Evolutionary conservation across 2,888 invertebrate genomes (phyloP), one percentile per base, ranked within the genome.

Genomic region (Chrysina gloriosa): DNA sequence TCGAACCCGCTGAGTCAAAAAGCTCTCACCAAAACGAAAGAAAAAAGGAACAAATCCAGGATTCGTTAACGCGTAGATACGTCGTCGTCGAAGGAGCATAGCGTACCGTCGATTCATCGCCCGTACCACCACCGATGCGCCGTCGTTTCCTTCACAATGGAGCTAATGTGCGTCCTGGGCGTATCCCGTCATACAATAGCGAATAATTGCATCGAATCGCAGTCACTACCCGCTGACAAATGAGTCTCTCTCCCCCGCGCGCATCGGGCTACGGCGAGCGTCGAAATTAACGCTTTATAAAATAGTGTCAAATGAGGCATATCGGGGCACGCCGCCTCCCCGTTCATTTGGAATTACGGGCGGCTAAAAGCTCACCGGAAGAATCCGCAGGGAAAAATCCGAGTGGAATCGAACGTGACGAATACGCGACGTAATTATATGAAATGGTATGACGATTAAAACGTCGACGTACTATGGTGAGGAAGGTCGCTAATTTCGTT

Each of bases 171-270:
- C 74, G 74, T 73, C 72, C 74, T 71, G 74, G 74, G 73, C 73
- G 74, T 73, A 71, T 74, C 72, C 73, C 68, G 63, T 54, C 67
- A 72, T 73, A 78, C 78, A 78, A 78, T 78, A 73, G 76, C 74
- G 74, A 75, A 78, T 78, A 78, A 78, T 78, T 78, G 77, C 78
- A 74, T 72, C 75, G 77, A 78, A 77, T 76, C 74, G 75, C 71
- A 73, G 73, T 71, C 73, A 69, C 71, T 71, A 71, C 72, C 67
- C 74, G 70, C 72, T 74, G 75, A 76, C 76, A 77, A 76, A 77
- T 76, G 76, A 76, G 72, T 71, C 73, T 39, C 39, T 14, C 56
- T 39, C 23, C 39, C 16, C 23, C 25, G n/a, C 7, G 11, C 36
- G n/a, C 5, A 36, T 16, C 36, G 21, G 7, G 7, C 36, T n/a